Evolutionary conservation across 2,113 vertebrate genomes (phyloP), one percentile per base, ranked within the genome.

Genomic region (Pardalotus punctatus): DNA sequence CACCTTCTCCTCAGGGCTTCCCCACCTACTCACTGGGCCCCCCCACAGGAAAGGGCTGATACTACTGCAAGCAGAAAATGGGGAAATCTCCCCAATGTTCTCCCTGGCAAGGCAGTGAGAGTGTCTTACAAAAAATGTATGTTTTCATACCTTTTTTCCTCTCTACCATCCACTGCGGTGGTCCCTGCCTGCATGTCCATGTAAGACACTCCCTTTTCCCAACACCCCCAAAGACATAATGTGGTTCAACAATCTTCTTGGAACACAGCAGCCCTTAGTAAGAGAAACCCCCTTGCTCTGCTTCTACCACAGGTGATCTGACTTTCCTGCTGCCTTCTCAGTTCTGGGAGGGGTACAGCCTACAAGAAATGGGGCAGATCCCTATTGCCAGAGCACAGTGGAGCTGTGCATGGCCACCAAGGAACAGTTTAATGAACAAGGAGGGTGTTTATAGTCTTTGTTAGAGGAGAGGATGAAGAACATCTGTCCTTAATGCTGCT

Each of bases 341-440:
- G 38, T 31, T 57, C 29, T 18, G 11, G 8, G 12, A n/a, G 18
- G 31, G 38, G 19, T 9, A 12, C 40, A 86, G 31, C n/a, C 62
- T 36, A 45, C 22, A 72, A 45, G 51, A 57, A 58, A 13, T 1
- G 0, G 4, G 23, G 48, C 12, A 88, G 70, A 9, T 9, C 2
- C 5, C 2, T 6, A 1, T 11, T 62, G 6, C 13, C 3, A 57
- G 22, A 51, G 17, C 6, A 4, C 3, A 33, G 16, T 8, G 14
- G 15, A 36, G 20, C 8, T 45, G 15, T 28, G 12, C 0, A 7
- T 33, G 43, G 27, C 6, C 6, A 53, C 7, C 2, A 6, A 40
- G 43, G 35, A 8, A 15, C 4, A 29, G 8, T 36, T 50, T 24
- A 25, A 29, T 13, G 19, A 25, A 38, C 2, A 21, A 40, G 9